Base-by-base conservation (phyloP, 2,888 invertebrate genomes). In the Drepanosiphum platanoidis region DNA sequence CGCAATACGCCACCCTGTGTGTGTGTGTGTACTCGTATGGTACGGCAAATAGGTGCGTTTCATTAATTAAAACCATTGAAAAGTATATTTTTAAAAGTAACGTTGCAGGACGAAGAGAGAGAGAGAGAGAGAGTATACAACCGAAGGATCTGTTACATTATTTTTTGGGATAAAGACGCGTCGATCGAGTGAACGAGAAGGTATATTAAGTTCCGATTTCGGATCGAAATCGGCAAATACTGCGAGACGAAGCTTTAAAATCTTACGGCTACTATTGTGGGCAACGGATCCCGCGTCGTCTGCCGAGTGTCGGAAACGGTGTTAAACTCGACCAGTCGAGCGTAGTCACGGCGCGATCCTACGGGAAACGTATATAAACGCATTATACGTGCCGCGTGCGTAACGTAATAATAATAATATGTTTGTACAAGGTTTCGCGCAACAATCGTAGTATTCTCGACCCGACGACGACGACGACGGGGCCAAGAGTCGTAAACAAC, bases 261-360 rank as follows among this genome's bases (percentile, higher is more conserved):
- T n/a, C 61, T 7, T 34, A 11, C 7, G 15, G n/a, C 15, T 15
- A 39, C 34, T 77, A 61, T 61, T 39, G 32, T 52, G 7, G 52
- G 32, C 11, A 74, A 74, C 32, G 52, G 52, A 74, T 74, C 8
- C 74, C 27, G 34, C 18, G 9, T n/a, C n/a, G n/a, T n/a, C n/a
- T n/a, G 32, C 30, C 36, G 9, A 77, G 39, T 36, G 61, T 77
- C 39, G 18, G 27, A 18, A 39, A 61, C 39, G 7, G 34, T 36
- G 36, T 61, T 61, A 52, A 52, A 52, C 34, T 39, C 39, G 27
- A 77, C 18, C 77, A 77, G 77, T 39, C 61, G 36, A 77, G 39
- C 27, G 34, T 27, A 8, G 34, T 39, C 34, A 32, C 22, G 36
- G 15, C 58, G 58, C 30, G 75, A n/a, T n/a, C n/a, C n/a, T 30